Base-by-base conservation (phyloP, 2,113 vertebrate species). In the Scalopus aquaticus region DNA sequence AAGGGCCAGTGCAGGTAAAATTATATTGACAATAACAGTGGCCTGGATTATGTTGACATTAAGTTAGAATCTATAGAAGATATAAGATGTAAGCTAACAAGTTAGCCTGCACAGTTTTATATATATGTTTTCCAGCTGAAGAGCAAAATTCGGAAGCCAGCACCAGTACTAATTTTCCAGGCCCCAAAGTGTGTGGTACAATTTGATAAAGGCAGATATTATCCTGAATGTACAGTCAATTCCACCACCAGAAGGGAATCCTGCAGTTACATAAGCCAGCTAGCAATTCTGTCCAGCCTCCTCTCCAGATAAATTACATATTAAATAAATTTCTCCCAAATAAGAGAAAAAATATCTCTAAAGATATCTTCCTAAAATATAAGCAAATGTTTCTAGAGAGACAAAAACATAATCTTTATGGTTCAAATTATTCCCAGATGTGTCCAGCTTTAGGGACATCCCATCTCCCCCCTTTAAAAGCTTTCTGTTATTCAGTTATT, bases 1-100 rank as follows among this genome's bases (percentile, higher is more conserved):
- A 62, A 70, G 5, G 54, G 12, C 5, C 24, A 73, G 24, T 76
- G 16, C 13, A n/a, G 56, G 37, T 78, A 82, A 30, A 81, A 86
- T 60, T 65, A 67, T 20, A 67, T 67, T 81, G 80, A 77, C 39
- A 91, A 30, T 80, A 64, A 89, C 9, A 58, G 46, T 72, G 67
- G 6, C 0, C 1, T 74, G 24, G 9, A 30, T 39, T 91, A 30
- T n/a, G 46, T 16, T 65, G 54, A 6, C 26, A 32, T 94, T n/a
- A 78, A n/a, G 15, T 49, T 3, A n/a, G 35, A 88, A 37, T 30
- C 16, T 37, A 6, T 62, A n/a, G 76, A 92, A 76, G 5, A 15
- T 51, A 17, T 58, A 58, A 49, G 16, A 49, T 35, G 12, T n/a
- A n/a, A n/a, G n/a, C 73, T 60, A 73, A 0, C 30, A 70, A 46